Base-by-base conservation (phyloP, 2,888 invertebrate genomes). In the Rhimphoctona megacephalus region DNA sequence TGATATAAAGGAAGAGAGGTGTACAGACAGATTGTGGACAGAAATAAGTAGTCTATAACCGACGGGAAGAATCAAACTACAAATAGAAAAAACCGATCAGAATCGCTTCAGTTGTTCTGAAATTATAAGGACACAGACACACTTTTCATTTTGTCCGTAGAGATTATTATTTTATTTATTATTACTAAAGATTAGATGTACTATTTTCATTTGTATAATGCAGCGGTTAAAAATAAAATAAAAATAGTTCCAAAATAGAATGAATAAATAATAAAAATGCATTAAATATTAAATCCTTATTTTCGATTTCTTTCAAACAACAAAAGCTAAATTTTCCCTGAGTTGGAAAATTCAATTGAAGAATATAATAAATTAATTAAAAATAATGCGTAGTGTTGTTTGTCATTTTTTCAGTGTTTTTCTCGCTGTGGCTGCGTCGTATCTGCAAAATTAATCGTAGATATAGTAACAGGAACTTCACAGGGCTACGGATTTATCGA, bases 401-500 rank as follows among this genome's bases (percentile, higher is more conserved):
- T 36, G 6, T 9, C 30, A 69, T 39, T 70, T 96, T 97, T 94
- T 95, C 95, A 88, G 96, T 96, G 92, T 96, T 95, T 95, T 97
- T 98, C 17, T 95, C 96, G 92, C 95, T 98, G 86, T 92, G 96
- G 90, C 94, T 95, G 88, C 95, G 97, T 92, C 94, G 96, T 81
- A 90, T 98, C 80, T 95, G 92, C 89, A 2, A 93, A 92, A 89
- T 86, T 94, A 46, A 92, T 98, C 5, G 95, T 96, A 90, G 98
- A 98, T 92, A 96, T 98, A 73, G 97, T 98, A 0, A 98, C 98
- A 0, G 98, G 98, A 0, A 96, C 96, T 91, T 97, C 98, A 0
- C 97, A 97, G 93, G 96, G 97, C 79, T 98, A 98, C 92, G 98
- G 97, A 0, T 98, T 98, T 94, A 95, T 98, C n/a, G 98, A 98